Conservation (phyloP, 2,797 vertebrate genomes). For the Delichon dasypus region DNA sequence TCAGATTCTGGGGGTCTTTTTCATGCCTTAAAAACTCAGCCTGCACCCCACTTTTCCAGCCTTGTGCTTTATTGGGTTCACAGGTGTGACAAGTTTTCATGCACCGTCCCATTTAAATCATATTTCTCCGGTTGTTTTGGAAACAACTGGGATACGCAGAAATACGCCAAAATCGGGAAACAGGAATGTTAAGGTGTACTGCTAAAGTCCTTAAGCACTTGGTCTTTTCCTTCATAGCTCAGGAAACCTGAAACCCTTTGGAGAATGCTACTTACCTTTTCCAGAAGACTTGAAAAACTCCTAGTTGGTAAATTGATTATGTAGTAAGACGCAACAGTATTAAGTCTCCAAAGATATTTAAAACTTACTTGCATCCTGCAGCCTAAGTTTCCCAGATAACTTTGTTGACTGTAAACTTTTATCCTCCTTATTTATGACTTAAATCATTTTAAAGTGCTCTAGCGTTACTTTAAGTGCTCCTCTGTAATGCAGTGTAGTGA, state of each 20-base stretch:
- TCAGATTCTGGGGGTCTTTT: background rate
- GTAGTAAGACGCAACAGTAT: slow-evolving; percentile 22
- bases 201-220: slow-evolving; percentile 44
- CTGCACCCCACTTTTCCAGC: background rate
- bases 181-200: background rate
- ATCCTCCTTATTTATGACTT: slow-evolving; percentile 61
- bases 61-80: background rate
- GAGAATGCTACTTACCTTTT: slow-evolving; percentile 45
- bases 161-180: background rate
- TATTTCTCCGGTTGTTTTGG: slow-evolving; percentile 20
- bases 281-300: slow-evolving; percentile 53
- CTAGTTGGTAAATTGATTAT: slow-evolving; percentile 51
- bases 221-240: background rate
- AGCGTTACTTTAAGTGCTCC: slow-evolving; percentile 63
- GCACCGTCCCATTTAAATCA: background rate
- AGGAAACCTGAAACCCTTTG: slow-evolving; percentile 17
- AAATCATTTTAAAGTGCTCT: slow-evolving; percentile 56
- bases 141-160: background rate
- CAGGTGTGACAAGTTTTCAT: background rate
- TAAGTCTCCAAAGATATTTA: slow-evolving; percentile 39
- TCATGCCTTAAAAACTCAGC: background rate
- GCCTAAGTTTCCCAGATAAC: slow-evolving; percentile 32
- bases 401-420: slow-evolving; percentile 65
- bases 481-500: slow-evolving; percentile 47
- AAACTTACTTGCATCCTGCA: slow-evolving; percentile 34